These are phyloP conservation scores for Emys orbicularis DNA, from an alignment of 2,797 vertebrate species.

Conservation along the genomic window DNA sequence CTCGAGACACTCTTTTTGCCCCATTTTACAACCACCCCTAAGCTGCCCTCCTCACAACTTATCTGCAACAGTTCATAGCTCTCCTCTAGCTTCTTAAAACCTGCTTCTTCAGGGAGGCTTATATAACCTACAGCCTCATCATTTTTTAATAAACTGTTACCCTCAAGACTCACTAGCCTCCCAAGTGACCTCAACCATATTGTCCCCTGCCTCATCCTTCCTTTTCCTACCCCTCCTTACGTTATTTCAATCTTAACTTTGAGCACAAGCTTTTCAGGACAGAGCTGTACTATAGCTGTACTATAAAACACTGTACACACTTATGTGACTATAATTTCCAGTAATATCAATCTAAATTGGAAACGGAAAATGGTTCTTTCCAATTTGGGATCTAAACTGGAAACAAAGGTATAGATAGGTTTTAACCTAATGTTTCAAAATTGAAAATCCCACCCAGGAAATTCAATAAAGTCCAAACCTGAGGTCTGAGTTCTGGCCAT, in stretches of 20 bases:
- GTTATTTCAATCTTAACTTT: neutral
- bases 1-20: rapidly evolving
- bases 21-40: rapidly evolving
- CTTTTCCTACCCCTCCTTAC: neutral
- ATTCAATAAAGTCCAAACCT: neutral
- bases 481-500: neutral
- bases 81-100: neutral
- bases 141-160: neutral
- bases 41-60: rapidly evolving
- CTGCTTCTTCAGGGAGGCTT: neutral
- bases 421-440: neutral
- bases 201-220: neutral
- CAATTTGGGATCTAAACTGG: neutral
- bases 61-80: neutral
- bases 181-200: neutral
- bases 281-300: neutral
- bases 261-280: neutral
- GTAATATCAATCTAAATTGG: neutral
- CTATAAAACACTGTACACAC: neutral
- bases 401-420: neutral
- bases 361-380: neutral
- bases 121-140: neutral
- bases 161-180: neutral
- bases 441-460: neutral
- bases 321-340: neutral